Percentiles rank a stretch among this genome's conserved stretches.
phyloP scores from a whole-genome alignment of 1,140 invertebrate species.

The Hyposmocoma kahamanoa region DNA sequence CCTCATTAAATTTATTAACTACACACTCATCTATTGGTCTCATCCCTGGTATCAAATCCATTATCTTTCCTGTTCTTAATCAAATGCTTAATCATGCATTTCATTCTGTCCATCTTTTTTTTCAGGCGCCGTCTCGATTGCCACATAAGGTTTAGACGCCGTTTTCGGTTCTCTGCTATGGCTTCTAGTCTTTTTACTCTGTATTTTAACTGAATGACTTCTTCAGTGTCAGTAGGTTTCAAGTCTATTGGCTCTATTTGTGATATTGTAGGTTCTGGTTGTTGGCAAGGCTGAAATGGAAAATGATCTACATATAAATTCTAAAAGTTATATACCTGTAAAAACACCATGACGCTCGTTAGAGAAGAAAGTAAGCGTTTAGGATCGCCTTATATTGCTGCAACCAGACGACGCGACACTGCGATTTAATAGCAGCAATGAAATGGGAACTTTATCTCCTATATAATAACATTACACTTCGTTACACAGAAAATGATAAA shows the following conservation, averaged over 20 bases:
- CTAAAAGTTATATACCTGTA: not conserved
- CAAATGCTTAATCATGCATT: slow-evolving; percentile 38
- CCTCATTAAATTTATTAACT: too few species aligned
- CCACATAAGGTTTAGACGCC: slow-evolving; percentile 35
- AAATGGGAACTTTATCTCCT: too few species aligned
- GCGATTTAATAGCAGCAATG: too few species aligned
- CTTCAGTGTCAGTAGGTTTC: slow-evolving; percentile 32
- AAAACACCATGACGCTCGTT: too few species aligned
- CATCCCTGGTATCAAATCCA: too few species aligned
- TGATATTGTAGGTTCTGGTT: slow-evolving; percentile 35
- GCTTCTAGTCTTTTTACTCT: slow-evolving; percentile 43
- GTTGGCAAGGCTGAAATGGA: slow-evolving; percentile 39
- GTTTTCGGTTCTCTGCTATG: slow-evolving; percentile 39
- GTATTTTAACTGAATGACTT: slow-evolving; percentile 43
- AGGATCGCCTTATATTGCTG: too few species aligned
- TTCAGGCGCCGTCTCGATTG: slow-evolving; percentile 27
- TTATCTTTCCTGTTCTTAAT: slow-evolving; percentile 31
- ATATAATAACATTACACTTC: too few species aligned
- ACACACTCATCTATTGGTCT: too few species aligned
- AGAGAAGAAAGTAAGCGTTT: too few species aligned
- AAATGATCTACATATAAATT: slow-evolving; percentile 8
- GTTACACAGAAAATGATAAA: too few species aligned
- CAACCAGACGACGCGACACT: too few species aligned
- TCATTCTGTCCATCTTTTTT: slow-evolving; percentile 38
- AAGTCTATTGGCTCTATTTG: slow-evolving; percentile 28